A percentile compares a stretch with the other conserved stretches of the same genome.
Conservation (phyloP, 2,888 invertebrate genomes). For the Nymphalis c-album region DNA sequence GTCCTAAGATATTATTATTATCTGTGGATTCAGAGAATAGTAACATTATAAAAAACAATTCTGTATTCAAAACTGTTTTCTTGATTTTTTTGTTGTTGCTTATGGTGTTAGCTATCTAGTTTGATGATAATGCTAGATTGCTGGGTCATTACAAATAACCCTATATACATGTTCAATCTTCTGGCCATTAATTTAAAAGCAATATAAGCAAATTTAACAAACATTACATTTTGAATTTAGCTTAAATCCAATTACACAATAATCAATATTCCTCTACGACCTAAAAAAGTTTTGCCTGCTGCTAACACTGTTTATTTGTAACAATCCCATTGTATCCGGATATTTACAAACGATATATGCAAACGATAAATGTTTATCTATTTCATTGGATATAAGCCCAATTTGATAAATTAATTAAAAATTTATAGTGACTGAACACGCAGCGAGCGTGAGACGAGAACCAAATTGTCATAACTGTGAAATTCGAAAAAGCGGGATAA, state of each 20-base stretch:
- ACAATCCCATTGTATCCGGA: neutral
- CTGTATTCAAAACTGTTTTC: too few species aligned
- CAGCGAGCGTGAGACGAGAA: slow-evolving; percentile 20
- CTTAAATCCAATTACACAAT: neutral
- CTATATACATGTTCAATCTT: too few species aligned
- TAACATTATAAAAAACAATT: too few species aligned
- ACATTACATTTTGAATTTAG: neutral
- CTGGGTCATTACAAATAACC: too few species aligned
- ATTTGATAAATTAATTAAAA: slow-evolving; percentile 1
- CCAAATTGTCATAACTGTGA: slow-evolving; percentile 19
- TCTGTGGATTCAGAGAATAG: too few species aligned
- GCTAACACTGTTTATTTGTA: neutral
- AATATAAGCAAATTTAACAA: neutral
- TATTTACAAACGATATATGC: neutral
- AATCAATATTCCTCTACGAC: neutral
- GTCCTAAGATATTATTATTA: too few species aligned
- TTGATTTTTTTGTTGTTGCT: too few species aligned
- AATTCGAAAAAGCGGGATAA: slow-evolving; percentile 24
- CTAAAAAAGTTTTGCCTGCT: neutral
- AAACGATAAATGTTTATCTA: neutral
- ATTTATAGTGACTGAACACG: neutral
- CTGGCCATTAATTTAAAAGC: too few species aligned
- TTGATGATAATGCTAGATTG: too few species aligned
- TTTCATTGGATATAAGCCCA: neutral
- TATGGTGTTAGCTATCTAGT: too few species aligned